phyloP scores from a whole-genome alignment of 1,140 invertebrate genomes.

The Alviniconcha marisindica region DNA sequence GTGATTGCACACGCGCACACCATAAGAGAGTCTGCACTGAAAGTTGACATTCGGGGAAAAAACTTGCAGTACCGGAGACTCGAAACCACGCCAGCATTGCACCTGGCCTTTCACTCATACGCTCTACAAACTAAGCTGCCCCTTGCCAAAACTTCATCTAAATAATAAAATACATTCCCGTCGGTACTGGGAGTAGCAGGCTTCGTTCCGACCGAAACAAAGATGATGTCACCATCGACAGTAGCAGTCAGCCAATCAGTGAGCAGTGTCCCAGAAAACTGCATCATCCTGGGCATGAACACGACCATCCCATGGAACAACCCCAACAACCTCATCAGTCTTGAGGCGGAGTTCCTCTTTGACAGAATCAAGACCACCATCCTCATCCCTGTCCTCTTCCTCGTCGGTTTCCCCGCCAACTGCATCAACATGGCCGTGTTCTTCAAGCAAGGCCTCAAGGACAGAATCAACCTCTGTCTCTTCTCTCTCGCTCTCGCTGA shows the following conservation, averaged over 20 bases:
- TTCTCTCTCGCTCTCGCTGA: not conserved
- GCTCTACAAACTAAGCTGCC: too few species aligned
- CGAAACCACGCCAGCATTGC: too few species aligned
- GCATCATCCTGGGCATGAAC: not conserved
- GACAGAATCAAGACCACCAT: not conserved
- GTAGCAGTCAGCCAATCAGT: too few species aligned
- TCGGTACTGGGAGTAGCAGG: too few species aligned
- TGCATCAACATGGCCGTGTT: constrained; percentile 5
- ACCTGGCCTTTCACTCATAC: too few species aligned
- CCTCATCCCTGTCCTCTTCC: not conserved
- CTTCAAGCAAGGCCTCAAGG: constrained; percentile 19
- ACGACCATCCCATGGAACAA: not conserved
- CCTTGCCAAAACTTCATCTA: too few species aligned
- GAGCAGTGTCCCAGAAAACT: too few species aligned
- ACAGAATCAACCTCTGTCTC: constrained; percentile 1
- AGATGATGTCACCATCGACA: too few species aligned
- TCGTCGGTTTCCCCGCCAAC: not conserved
- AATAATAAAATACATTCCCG: too few species aligned
- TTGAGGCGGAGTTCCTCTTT: not conserved
- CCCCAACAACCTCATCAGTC: not conserved
- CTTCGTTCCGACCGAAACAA: too few species aligned
- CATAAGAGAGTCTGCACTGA: constrained; percentile 24
- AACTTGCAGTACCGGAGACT: not conserved
- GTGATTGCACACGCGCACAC: not conserved
- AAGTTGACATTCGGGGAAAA: not conserved